Evolutionary conservation across 2,797 vertebrate genomes (phyloP).

Genomic region (Harpagifer antarcticus): DNA sequence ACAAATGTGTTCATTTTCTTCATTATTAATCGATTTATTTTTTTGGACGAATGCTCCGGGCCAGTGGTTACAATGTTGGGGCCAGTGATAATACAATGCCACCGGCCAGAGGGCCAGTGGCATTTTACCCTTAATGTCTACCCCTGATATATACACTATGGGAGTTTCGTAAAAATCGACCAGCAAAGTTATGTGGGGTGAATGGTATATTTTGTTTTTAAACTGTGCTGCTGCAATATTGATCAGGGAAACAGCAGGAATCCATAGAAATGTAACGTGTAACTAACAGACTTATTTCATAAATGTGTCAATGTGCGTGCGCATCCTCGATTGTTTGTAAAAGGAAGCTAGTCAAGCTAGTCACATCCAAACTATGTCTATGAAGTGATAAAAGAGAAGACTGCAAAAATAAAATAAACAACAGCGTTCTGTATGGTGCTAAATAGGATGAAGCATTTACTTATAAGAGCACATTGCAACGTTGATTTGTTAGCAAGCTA

Average conservation of each 20-base stretch:
- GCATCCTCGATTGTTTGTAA: conserved; percentile 32
- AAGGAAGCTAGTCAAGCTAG: not conserved
- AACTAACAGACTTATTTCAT: not conserved
- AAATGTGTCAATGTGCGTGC: not conserved
- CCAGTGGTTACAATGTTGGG: too few species aligned
- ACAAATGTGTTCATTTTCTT: too few species aligned
- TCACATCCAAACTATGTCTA: not conserved
- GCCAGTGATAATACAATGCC: too few species aligned
- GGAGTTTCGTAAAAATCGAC: too few species aligned
- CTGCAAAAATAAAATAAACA: not conserved
- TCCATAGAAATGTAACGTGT: not conserved
- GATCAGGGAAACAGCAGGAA: not conserved
- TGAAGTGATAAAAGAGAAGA: not conserved
- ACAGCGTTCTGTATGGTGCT: not conserved
- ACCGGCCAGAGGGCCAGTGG: too few species aligned
- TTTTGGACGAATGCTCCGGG: too few species aligned
- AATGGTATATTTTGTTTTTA: too few species aligned
- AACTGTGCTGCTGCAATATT: not conserved
- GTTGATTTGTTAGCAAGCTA: not conserved
- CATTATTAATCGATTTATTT: too few species aligned
- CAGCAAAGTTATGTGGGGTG: too few species aligned
- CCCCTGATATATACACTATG: too few species aligned
- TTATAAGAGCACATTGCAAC: rapidly evolving
- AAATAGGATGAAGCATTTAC: not conserved
- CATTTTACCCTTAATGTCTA: too few species aligned